Percentiles rank a stretch among this genome's conserved stretches.
Conservation (phyloP, 2,888 invertebrate genomes). For the Clanis bilineata region DNA sequence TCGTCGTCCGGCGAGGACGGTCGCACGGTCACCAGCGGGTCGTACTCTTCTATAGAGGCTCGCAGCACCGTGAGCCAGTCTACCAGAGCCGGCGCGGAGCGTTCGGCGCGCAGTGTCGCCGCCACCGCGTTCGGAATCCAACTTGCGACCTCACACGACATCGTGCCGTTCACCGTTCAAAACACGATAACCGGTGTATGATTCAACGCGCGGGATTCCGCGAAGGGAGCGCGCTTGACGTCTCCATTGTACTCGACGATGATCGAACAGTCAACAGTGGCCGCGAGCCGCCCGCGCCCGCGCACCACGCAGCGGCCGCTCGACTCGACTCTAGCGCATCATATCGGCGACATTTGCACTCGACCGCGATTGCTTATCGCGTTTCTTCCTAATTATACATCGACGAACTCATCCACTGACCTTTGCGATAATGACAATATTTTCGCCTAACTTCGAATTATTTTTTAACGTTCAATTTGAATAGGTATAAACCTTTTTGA, state of each 20-base stretch:
- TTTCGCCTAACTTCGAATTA: background rate
- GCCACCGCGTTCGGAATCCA: slow-evolving; percentile 78
- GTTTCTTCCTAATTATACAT: slow-evolving; percentile 61
- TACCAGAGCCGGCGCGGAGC: slow-evolving; percentile 63
- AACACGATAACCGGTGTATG: slow-evolving; percentile 77
- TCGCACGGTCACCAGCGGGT: slow-evolving; percentile 57
- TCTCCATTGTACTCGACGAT: slow-evolving; percentile 36
- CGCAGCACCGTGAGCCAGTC: slow-evolving; percentile 71
- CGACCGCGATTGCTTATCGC: slow-evolving; percentile 71
- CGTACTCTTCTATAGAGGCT: slow-evolving; percentile 71
- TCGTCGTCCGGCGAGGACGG: slow-evolving; percentile 46
- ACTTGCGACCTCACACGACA: slow-evolving; percentile 71
- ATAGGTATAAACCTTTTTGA: background rate
- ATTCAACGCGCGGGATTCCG: slow-evolving; percentile 72
- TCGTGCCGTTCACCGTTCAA: slow-evolving; percentile 48
- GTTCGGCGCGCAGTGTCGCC: slow-evolving; percentile 65
- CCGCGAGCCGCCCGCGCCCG: slow-evolving; percentile 4
- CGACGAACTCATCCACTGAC: slow-evolving; percentile 55
- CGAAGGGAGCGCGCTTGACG: slow-evolving; percentile 65
- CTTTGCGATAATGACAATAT: slow-evolving; percentile 34
- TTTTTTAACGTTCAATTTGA: background rate
- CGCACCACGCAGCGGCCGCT: slow-evolving; percentile 29
- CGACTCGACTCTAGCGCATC: slow-evolving; percentile 32
- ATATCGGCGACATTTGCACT: slow-evolving; percentile 75
- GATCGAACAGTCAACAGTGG: slow-evolving; percentile 13